Percentiles rank a stretch among this genome's conserved stretches.
Conservation (phyloP, 2,797 vertebrate species). For the Mergus octosetaceus region DNA sequence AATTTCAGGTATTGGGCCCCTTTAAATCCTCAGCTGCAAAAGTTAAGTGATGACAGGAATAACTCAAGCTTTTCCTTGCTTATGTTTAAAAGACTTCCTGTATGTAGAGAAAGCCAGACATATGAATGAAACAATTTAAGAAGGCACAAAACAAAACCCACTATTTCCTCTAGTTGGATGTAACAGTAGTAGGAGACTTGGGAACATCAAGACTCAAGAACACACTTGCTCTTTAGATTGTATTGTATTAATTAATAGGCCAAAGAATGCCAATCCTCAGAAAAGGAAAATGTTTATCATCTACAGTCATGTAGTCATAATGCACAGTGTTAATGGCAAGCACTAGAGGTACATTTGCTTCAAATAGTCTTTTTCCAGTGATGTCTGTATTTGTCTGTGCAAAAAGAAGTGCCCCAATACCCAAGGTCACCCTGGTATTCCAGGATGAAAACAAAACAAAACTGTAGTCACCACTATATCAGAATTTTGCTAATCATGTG, state of each 20-base stretch:
- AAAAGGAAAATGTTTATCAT: neutral
- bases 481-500: neutral
- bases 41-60: neutral
- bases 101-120: neutral
- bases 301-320: neutral
- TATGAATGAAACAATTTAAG: neutral
- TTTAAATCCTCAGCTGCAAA: neutral
- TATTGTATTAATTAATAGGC: neutral
- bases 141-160: neutral
- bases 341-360: neutral
- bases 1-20: neutral
- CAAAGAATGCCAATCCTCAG: neutral
- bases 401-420: neutral
- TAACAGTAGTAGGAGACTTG: neutral
- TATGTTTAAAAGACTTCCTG: neutral
- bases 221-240: neutral
- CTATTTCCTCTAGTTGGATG: neutral
- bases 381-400: neutral
- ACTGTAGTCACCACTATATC: neutral
- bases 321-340: neutral
- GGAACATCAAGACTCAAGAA: neutral
- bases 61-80: neutral
- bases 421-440: neutral
- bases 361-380: neutral
- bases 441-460: neutral